Percentiles rank a stretch among this genome's conserved stretches.
Conservation (phyloP, 30 jellyfish, hydroid and myxozoan genomes). For the Pseudorhiza aurosa region DNA sequence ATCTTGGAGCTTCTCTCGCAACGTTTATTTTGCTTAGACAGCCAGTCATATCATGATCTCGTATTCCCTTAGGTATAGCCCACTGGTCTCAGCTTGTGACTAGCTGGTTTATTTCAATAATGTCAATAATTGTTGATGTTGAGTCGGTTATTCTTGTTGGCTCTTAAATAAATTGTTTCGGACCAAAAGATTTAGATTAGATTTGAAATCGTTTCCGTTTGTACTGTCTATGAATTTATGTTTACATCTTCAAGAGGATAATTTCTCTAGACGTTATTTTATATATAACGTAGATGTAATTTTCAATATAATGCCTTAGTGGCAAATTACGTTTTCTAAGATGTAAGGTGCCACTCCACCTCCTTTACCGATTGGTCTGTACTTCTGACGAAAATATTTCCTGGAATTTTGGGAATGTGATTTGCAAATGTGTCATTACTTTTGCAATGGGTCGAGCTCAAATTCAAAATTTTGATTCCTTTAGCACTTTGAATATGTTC, state of each 20-base stretch:
- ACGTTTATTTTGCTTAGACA: constrained; percentile 68
- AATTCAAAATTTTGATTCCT: constrained; percentile 51
- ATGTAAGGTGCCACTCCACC: constrained; percentile 78
- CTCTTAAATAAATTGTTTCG: constrained; percentile 53
- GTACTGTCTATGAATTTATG: constrained; percentile 17
- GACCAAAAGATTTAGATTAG: background rate
- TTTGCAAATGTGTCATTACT: constrained; percentile 49
- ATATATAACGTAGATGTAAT: constrained; percentile 25
- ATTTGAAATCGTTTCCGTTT: constrained; percentile 18
- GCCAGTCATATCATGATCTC: constrained; percentile 82
- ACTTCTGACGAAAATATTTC: constrained; percentile 55
- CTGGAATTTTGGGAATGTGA: constrained; percentile 71
- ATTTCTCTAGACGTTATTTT: constrained; percentile 35
- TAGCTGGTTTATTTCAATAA: too few relatives aligned
- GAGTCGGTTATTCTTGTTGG: constrained; percentile 70
- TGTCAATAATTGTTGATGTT: too few relatives aligned
- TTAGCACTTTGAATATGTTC: constrained; percentile 45
- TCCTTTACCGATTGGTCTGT: constrained; percentile 12
- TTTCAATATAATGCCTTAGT: too few relatives aligned
- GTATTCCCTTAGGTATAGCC: too few relatives aligned
- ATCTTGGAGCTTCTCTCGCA: constrained; percentile 66
- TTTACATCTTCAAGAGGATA: constrained; percentile 62
- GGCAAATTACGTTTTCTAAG: constrained; percentile 55
- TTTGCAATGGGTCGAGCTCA: constrained; percentile 59
- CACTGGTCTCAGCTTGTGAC: too few relatives aligned